These are phyloP conservation scores for Lerista edwardsae DNA, from an alignment of 2,797 vertebrate genomes.

Conservation along the genomic window DNA sequence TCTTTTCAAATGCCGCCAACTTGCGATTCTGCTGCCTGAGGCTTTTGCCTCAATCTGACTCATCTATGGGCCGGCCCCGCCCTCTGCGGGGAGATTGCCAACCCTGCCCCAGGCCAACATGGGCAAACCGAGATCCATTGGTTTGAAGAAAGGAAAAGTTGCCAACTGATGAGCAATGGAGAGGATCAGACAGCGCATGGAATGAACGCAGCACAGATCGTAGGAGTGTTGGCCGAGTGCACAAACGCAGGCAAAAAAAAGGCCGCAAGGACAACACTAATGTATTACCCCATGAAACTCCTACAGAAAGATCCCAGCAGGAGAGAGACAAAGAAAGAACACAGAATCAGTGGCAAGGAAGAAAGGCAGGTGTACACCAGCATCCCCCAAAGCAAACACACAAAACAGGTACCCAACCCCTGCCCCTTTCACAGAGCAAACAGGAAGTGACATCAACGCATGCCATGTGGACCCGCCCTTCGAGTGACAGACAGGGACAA, in stretches of 20 bases:
- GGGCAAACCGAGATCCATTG: conserved; percentile 47
- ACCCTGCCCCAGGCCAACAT: conserved; percentile 5
- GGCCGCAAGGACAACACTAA: conserved; percentile 77
- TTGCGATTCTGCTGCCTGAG: no score
- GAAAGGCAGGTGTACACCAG: conserved; percentile 53
- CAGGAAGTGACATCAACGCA: not conserved
- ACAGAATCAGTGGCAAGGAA: conserved; percentile 75
- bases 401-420: conserved; percentile 20
- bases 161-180: conserved; percentile 46
- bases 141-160: conserved; percentile 52
- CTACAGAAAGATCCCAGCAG: conserved; percentile 86
- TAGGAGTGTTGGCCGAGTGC: conserved; percentile 39
- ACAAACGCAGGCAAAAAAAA: conserved; percentile 72
- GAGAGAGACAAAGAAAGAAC: conserved; percentile 79
- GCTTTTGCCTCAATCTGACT: no score
- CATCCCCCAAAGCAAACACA: conserved; percentile 70
- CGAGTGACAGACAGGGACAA: no score
- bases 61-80: no score
- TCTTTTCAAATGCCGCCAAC: no score
- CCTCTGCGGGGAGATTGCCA: not conserved
- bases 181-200: conserved; percentile 40
- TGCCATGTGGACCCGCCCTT: not conserved
- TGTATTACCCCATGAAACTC: conserved; percentile 98
- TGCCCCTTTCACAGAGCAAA: conserved; percentile 19
- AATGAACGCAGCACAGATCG: conserved; percentile 53